Percentiles rank a stretch among this genome's conserved stretches.
These are phyloP conservation scores for Ondatra zibethicus DNA, from an alignment of 2,113 vertebrate genomes.

Conservation along the genomic window DNA sequence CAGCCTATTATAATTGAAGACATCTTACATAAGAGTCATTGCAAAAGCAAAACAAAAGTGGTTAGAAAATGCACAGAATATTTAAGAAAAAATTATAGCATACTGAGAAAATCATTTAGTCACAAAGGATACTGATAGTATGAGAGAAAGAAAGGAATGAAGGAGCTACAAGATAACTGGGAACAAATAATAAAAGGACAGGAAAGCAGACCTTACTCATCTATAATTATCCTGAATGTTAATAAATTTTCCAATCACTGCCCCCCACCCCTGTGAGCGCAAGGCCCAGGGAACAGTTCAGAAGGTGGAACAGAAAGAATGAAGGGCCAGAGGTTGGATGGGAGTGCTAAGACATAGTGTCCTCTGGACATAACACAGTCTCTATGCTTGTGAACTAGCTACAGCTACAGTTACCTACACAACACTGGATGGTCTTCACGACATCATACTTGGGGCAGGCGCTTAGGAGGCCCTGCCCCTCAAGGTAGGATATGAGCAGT, in stretches of 20 bases:
- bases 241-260: not conserved
- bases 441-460: not conserved
- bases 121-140: not conserved
- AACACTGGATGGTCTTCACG: not conserved
- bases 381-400: not conserved
- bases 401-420: not conserved
- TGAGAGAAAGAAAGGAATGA: not conserved
- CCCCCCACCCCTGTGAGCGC: not conserved
- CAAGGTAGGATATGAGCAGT: too few relatives aligned
- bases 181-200: not conserved
- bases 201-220: too few relatives aligned
- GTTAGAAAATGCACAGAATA: not conserved
- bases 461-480: not conserved
- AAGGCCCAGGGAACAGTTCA: not conserved
- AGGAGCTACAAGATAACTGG: not conserved
- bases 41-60: not conserved
- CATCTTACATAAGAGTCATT: not conserved
- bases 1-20: not conserved
- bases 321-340: too few relatives aligned
- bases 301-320: not conserved
- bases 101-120: not conserved
- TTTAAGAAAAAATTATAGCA: not conserved
- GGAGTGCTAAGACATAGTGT: not conserved
- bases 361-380: not conserved
- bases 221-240: not conserved